These are phyloP conservation scores for Apogon talboti DNA, from an alignment of 2,797 vertebrate genomes.

Conservation along the genomic window DNA sequence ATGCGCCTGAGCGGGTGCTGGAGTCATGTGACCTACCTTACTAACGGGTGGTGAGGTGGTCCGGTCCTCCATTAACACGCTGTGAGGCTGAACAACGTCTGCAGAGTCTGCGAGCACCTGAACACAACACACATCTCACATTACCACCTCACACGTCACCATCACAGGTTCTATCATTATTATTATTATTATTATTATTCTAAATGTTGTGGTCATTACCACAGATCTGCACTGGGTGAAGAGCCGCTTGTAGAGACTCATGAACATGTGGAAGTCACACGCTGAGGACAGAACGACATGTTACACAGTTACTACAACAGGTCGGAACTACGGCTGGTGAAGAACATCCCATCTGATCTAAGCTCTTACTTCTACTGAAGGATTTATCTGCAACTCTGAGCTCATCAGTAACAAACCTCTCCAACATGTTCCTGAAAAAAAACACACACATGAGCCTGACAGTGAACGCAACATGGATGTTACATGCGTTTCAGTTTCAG, in stretches of 20 bases:
- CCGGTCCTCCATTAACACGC: constrained; percentile 56
- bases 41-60: constrained; percentile 41
- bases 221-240: constrained; percentile 79
- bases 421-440: constrained; percentile 78
- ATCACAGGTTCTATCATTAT: no score
- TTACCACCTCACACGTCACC: neutral
- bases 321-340: neutral
- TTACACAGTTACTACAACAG: no score
- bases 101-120: constrained; percentile 63
- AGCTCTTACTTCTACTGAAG: constrained; percentile 56
- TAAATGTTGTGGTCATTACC: constrained; percentile 63
- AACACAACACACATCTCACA: neutral
- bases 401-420: constrained; percentile 77
- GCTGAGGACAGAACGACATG: constrained; percentile 45
- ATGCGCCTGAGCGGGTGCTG: no score
- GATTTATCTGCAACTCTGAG: constrained; percentile 67
- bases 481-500: no score
- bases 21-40: constrained; percentile 63
- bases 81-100: constrained; percentile 30
- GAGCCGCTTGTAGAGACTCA: constrained; percentile 74
- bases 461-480: no score
- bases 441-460: neutral
- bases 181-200: no score
- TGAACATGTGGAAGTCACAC: constrained; percentile 76
- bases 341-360: neutral